Evolutionary conservation across 2,113 vertebrate genomes (phyloP).

Genomic region (Pachyramphus minor): DNA sequence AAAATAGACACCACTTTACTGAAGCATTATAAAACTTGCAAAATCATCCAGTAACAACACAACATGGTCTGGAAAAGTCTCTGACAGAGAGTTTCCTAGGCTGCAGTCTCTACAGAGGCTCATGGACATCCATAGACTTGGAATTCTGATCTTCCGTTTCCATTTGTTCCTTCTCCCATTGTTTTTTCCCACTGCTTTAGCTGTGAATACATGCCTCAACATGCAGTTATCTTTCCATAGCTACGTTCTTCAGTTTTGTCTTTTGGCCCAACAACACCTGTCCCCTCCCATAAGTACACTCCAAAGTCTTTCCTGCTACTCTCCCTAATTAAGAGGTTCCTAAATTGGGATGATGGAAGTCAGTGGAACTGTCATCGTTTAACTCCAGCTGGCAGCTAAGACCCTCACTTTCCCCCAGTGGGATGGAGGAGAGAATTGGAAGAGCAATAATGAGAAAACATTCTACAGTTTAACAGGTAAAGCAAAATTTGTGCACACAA

Average conservation of each 20-base stretch:
- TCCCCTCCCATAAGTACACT: not conserved
- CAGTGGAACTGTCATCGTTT: not conserved
- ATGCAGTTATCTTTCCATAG: not conserved
- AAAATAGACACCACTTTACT: not conserved
- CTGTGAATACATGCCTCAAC: not conserved
- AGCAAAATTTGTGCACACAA: not conserved
- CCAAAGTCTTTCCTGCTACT: not conserved
- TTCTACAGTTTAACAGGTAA: not conserved
- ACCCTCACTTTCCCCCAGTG: not conserved
- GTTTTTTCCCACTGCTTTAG: not conserved
- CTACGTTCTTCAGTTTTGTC: not conserved
- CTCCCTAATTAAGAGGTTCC: not conserved
- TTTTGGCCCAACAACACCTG: not conserved
- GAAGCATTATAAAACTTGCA: accelerated
- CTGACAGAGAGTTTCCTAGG: not conserved
- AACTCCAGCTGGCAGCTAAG: not conserved
- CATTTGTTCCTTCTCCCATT: not conserved
- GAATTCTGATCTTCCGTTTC: not conserved
- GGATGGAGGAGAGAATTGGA: not conserved
- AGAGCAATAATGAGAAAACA: not conserved
- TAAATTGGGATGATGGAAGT: not conserved
- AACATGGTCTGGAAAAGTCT: not conserved
- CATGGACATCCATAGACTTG: not conserved
- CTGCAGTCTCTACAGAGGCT: not conserved
- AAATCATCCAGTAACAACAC: not conserved